Conservation (phyloP, 2,113 vertebrate species). For the Tyto alba region DNA sequence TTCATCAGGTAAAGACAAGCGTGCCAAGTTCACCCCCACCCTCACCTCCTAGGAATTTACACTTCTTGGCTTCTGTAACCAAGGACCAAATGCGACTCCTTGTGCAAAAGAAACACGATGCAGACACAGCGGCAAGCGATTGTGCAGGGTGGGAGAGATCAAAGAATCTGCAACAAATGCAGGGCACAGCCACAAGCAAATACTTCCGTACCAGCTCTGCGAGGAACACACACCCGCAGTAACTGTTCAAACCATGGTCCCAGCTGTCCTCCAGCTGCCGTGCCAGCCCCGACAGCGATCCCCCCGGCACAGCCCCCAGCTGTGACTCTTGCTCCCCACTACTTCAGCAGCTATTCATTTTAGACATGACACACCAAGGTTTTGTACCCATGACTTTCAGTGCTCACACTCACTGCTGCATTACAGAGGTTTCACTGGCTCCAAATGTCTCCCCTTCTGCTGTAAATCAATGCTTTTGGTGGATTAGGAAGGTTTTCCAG, state of each 20-base stretch:
- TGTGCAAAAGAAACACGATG: accelerated
- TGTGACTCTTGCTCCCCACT: background rate
- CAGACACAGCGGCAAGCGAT: accelerated
- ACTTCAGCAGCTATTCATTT: background rate
- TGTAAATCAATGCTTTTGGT: background rate
- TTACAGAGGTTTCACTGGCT: background rate
- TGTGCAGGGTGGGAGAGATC: background rate
- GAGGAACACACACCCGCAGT: accelerated
- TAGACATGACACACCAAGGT: background rate
- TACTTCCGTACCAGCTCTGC: accelerated
- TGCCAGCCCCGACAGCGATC: accelerated
- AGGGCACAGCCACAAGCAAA: background rate
- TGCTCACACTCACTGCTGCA: background rate
- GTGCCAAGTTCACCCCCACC: background rate
- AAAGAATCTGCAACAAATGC: background rate
- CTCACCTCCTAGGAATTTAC: background rate
- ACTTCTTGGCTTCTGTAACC: background rate
- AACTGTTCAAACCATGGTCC: background rate
- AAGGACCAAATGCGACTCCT: background rate
- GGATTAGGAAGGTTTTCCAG: background rate
- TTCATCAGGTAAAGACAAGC: background rate
- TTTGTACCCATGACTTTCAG: background rate
- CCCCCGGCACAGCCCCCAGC: background rate
- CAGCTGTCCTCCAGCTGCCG: background rate
- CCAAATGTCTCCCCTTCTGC: background rate